Evolutionary conservation across 2,888 invertebrate species (phyloP).

Genomic region (Synanthedon myopaeformis): DNA sequence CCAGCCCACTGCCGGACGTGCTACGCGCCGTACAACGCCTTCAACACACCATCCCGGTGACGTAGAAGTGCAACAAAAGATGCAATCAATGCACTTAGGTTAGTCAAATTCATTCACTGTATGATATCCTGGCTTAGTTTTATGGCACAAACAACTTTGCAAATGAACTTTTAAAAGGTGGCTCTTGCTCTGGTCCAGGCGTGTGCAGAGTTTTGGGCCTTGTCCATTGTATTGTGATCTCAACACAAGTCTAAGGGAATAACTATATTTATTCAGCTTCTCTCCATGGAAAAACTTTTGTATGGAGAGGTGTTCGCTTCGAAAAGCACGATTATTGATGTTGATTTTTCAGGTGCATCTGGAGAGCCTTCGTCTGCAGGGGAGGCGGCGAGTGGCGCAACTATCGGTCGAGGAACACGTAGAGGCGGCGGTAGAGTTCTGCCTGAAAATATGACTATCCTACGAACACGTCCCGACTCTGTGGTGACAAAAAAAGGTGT

Average conservation of each 20-base stretch:
- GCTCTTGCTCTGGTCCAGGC: too few relatives aligned
- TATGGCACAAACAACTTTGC: too few relatives aligned
- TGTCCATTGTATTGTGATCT: too few relatives aligned
- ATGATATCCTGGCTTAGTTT: too few relatives aligned
- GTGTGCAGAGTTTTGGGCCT: too few relatives aligned
- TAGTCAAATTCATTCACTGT: background rate
- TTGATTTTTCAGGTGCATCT: background rate
- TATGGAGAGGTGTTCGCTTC: too few relatives aligned
- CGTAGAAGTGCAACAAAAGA: conserved; percentile 43
- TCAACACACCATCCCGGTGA: conserved; percentile 53
- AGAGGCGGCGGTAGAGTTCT: conserved; percentile 64
- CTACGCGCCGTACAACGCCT: conserved; percentile 37
- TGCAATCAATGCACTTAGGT: conserved; percentile 41
- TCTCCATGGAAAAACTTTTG: too few relatives aligned
- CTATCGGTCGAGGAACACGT: conserved; percentile 62
- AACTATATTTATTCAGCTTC: too few relatives aligned
- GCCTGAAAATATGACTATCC: conserved; percentile 41
- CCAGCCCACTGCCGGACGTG: conserved; percentile 37
- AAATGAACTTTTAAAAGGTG: too few relatives aligned
- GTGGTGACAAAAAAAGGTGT: conserved; percentile 45
- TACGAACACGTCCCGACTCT: conserved; percentile 47
- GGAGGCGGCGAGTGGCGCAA: conserved; percentile 26
- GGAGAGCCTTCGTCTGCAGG: conserved; percentile 14
- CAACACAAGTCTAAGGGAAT: too few relatives aligned
- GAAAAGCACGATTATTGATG: too few relatives aligned